Conservation (phyloP, 2,888 invertebrate genomes). For the Coecobrya sp. region DNA sequence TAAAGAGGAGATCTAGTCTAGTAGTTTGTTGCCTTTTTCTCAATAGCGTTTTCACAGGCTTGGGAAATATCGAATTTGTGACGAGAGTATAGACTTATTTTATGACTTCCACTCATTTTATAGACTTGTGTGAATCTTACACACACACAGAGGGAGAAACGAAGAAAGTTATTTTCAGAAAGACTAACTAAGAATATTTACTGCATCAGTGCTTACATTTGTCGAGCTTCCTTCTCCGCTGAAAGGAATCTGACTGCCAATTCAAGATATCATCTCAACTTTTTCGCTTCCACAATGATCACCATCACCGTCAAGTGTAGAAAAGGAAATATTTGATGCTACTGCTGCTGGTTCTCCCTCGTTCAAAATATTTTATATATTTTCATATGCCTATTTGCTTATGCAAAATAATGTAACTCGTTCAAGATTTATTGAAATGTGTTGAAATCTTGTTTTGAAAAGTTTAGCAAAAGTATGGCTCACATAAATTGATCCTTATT, state of each 20-base stretch:
- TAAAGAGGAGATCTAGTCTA: slow-evolving; percentile 31
- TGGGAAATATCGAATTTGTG: slow-evolving; percentile 57
- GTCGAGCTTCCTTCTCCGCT: slow-evolving; percentile 45
- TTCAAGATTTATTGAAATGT: background rate
- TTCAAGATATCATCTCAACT: slow-evolving; percentile 50
- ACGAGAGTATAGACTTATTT: slow-evolving; percentile 33
- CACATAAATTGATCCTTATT: background rate
- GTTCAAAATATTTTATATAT: slow-evolving; percentile 1
- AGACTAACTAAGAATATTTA: slow-evolving; percentile 60
- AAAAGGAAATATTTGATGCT: slow-evolving; percentile 1
- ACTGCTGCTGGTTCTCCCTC: slow-evolving; percentile 14
- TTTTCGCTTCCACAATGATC: slow-evolving; percentile 69
- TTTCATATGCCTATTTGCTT: background rate
- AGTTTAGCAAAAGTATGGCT: background rate
- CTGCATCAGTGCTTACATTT: slow-evolving; percentile 66
- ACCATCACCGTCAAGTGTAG: slow-evolving; percentile 60
- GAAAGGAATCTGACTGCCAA: slow-evolving; percentile 60
- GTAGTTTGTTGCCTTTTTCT: slow-evolving; percentile 21
- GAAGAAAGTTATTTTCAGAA: slow-evolving; percentile 42
- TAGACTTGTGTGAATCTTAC: slow-evolving; percentile 39
- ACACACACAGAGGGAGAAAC: background rate
- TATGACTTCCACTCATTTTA: slow-evolving; percentile 35
- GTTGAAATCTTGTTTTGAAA: background rate
- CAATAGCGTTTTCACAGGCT: slow-evolving; percentile 72
- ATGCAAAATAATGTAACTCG: background rate